Base-by-base conservation (phyloP, 1,140 invertebrate species). In the Bombus fervidus region DNA sequence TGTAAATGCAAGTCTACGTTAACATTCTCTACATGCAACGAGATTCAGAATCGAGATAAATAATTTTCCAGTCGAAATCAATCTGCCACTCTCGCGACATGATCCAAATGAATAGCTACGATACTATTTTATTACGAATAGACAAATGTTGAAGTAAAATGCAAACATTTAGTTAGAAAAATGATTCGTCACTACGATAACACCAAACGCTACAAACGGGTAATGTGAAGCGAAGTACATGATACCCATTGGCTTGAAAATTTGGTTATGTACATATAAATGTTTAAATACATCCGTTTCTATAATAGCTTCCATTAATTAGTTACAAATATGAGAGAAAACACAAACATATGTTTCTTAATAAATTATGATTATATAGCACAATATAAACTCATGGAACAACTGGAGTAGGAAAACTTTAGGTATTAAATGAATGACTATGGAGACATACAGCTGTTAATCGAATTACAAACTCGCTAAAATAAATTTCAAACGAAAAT, bases 21-120 rank as follows among this genome's bases (percentile, higher is more conserved):
- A 83, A 86, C 90, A 91, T 92, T 92, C 90, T 90, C 91, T 90
- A 72, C 91, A 92, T 92, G 91, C 91, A 88, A 87, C 68, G 37
- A 74, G 47, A 59, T 75, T 76, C 8, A 83, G 79, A 79, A 62
- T 75, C 47, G 62, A 31, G 69, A 62, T 79, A 79, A 66, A 9
- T 57, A n/a, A 74, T 71, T 72, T 59, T 43, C 47, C 68, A 62
- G 28, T 81, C 25, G 59, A 76, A 64, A 18, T n/a, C 80, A 80
- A 53, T 57, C 28, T 76, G 9, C 53, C 15, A 53, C 72, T 77
- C 69, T 73, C 62, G 57, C 71, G 57, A 37, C 64, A 22, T 53
- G 34, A 85, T 82, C 64, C 57, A 85, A 75, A 82, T 66, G 59
- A 73, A 87, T 64, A 74, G 66, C 62, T 89, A 53, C 18, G 47